Percentiles rank a stretch among this genome's conserved stretches.
Conservation (phyloP, 2,113 vertebrate species). For the Mesembrinibis cayennensis region DNA sequence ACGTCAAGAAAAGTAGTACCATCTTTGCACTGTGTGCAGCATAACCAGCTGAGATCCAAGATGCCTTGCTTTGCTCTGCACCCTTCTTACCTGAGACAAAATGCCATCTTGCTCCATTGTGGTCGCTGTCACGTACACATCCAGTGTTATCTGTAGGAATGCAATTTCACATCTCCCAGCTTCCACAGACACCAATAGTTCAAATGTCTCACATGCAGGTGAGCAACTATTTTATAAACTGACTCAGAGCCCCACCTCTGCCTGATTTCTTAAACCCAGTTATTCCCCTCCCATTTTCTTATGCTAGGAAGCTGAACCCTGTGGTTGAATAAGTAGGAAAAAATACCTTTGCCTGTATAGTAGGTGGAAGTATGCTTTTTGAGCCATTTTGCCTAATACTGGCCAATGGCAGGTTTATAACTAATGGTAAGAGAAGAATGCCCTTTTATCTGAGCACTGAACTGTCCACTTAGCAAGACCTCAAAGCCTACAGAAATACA, state of each 20-base stretch:
- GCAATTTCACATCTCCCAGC: conserved; percentile 6
- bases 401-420: background rate
- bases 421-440: background rate
- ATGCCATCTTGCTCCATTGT: conserved; percentile 6
- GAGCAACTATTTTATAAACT: conserved; percentile 55
- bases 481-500: background rate
- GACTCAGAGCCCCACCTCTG: conserved; percentile 70
- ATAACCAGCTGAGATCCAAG: background rate
- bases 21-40: background rate
- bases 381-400: background rate
- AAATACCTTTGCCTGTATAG: background rate
- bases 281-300: conserved; percentile 42
- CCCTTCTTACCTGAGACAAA: conserved; percentile 55
- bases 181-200: background rate
- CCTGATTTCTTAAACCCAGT: conserved; percentile 15
- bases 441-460: background rate
- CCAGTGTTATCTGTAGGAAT: background rate
- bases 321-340: background rate
- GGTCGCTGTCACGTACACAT: fast-evolving
- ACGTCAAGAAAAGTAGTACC: background rate
- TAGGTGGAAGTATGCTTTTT: background rate
- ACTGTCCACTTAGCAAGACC: background rate
- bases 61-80: background rate
- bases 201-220: background rate
- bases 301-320: background rate